These are phyloP conservation scores for Dendroctonus ponderosae DNA, from an alignment of 1,140 invertebrate genomes.

Conservation along the genomic window DNA sequence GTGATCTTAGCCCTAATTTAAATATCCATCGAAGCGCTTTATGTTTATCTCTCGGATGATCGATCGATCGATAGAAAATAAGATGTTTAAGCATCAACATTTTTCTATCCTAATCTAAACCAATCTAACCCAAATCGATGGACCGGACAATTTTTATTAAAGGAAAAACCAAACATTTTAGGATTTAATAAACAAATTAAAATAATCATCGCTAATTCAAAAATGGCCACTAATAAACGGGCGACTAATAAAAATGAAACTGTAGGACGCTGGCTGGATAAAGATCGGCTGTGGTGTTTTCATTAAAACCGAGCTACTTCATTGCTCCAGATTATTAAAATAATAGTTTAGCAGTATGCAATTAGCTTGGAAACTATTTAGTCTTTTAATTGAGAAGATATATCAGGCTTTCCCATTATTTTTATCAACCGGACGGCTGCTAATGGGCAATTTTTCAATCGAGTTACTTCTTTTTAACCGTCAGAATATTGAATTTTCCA, in stretches of 20 bases:
- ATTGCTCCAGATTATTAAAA: slow-evolving; percentile 33
- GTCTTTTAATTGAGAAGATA: slow-evolving; percentile 39
- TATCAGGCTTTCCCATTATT: slow-evolving; percentile 39
- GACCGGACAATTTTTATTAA: no score
- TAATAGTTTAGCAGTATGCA: slow-evolving; percentile 35
- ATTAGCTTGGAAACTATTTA: slow-evolving; percentile 39
- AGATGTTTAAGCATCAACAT: no score
- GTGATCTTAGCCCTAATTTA: no score
- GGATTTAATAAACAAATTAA: no score
- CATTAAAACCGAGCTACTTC: slow-evolving; percentile 35
- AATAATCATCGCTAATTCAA: no score
- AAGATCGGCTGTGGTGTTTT: slow-evolving; percentile 22
- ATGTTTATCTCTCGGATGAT: no score
- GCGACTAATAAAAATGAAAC: slow-evolving; percentile 18
- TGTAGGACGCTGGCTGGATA: slow-evolving; percentile 10
- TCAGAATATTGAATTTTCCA: slow-evolving; percentile 19
- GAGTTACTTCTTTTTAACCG: slow-evolving; percentile 8
- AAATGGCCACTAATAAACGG: slow-evolving; percentile 2
- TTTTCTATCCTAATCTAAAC: no score
- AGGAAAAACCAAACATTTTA: no score
- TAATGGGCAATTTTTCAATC: slow-evolving; percentile 16
- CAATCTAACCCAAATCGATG: no score
- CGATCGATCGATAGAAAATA: no score
- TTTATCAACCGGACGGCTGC: slow-evolving; percentile 36
- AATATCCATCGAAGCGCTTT: no score